Base-by-base conservation (phyloP, 2,797 vertebrate species). In the Syndactyla subalaris region DNA sequence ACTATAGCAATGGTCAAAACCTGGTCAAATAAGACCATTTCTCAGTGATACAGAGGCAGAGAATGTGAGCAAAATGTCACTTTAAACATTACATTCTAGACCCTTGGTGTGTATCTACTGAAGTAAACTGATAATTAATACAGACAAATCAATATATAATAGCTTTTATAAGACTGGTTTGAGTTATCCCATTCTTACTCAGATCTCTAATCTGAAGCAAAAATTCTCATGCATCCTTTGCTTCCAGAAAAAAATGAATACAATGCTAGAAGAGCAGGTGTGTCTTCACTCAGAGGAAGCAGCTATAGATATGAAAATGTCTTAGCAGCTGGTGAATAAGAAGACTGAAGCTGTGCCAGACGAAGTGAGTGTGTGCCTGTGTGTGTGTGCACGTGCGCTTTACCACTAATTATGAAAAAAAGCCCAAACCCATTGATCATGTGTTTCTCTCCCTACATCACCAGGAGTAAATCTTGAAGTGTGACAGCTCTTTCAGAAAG, bases 251-350 rank as follows among this genome's bases (percentile, higher is more conserved):
- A 95, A 98, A 97, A 96, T 96, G 96, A 97, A 92, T 97, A 97
- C 97, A 96, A 97, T 96, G 89, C 92, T 96, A 93, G 89, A 94
- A 97, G 96, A 98, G 97, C 98, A 98, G 98, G 98, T 98, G 98
- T 98, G 97, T 98, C 98, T 98, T 98, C 86, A 92, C 94, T 97
- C 95, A 88, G 91, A 97, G 93, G 94, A 98, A 97, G 94, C 97
- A 97, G 97, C 94, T 81, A 98, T 92, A 93, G 97, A 97, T 96
- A 98, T 94, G 98, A 98, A 98, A 98, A 98, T 96, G 95, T 96
- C 97, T 98, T 97, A 98, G 97, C 98, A 98, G 98, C 98, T 98
- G 98, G 97, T 98, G 96, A 95, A 96, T 96, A 96, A 93, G 97
- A 96, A 97, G 96, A 96, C 92, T 98, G 98, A 98, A 98, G 96